Evolutionary conservation across 1,140 invertebrate genomes (phyloP).

Genomic region (Temnothorax nylanderi): DNA sequence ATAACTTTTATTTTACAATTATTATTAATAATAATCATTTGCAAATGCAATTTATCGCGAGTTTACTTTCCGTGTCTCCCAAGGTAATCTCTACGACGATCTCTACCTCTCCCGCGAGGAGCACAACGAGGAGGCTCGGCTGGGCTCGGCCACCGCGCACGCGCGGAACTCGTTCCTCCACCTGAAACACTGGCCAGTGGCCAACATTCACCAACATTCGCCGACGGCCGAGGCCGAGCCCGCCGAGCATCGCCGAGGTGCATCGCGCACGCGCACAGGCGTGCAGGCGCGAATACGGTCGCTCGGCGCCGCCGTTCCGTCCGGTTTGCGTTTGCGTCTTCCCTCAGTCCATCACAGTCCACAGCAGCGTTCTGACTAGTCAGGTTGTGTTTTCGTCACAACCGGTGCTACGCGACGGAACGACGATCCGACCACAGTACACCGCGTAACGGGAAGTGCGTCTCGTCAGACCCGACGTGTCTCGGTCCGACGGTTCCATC

Average conservation of each 20-base stretch:
- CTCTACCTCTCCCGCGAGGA: no score
- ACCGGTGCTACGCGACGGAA: background rate
- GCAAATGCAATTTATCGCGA: background rate
- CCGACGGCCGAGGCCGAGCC: no score
- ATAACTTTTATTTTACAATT: background rate
- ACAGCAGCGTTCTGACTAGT: background rate
- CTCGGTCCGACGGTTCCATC: background rate
- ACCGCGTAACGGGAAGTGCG: slow-evolving; percentile 13
- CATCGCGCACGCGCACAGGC: background rate
- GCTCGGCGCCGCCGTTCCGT: background rate
- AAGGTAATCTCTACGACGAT: no score
- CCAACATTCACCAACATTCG: no score
- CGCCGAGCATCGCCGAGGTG: no score
- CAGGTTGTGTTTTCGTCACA: background rate
- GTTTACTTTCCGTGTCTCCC: background rate
- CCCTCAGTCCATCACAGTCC: background rate
- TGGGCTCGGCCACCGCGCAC: no score
- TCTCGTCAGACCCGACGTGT: background rate
- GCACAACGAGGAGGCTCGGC: no score
- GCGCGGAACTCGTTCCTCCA: background rate
- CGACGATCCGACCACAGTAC: background rate
- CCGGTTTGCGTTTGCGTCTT: background rate
- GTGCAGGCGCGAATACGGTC: background rate
- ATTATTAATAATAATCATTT: background rate
- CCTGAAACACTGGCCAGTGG: no score